phyloP scores from a whole-genome alignment of 2,888 invertebrate genomes.

The Galerucella nymphaeae region DNA sequence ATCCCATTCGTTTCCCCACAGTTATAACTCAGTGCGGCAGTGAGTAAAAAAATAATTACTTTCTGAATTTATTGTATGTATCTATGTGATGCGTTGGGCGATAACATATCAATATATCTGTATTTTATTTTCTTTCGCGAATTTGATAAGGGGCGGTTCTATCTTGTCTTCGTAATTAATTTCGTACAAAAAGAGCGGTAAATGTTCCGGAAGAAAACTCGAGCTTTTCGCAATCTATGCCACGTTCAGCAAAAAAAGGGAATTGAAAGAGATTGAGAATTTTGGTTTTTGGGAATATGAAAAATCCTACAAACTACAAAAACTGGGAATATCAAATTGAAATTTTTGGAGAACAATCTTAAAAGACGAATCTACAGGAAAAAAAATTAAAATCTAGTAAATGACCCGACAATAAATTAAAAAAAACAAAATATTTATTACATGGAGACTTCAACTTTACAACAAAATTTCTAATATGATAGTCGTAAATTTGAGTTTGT shows the following conservation, averaged over 20 bases:
- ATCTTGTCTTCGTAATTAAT: conserved; percentile 18
- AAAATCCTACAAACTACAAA: too few species aligned
- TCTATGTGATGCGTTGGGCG: conserved; percentile 42
- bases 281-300: too few species aligned
- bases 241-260: not conserved
- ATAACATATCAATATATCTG: conserved; percentile 49
- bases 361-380: too few species aligned
- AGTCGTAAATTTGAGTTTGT: conserved; percentile 38
- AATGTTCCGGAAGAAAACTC: conserved; percentile 9
- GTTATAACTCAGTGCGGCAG: conserved; percentile 45
- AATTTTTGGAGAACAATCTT: too few species aligned
- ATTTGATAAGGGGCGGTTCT: conserved; percentile 8
- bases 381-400: too few species aligned
- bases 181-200: conserved; percentile 13
- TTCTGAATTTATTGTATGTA: conserved; percentile 51
- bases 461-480: conserved; percentile 37
- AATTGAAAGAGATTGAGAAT: not conserved
- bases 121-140: conserved; percentile 25
- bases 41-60: conserved; percentile 53
- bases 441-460: not conserved
- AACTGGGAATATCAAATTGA: too few species aligned
- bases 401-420: not conserved
- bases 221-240: not conserved
- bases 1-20: conserved; percentile 35
- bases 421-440: not conserved